A percentile compares a stretch with the other conserved stretches of the same genome.
Conservation (phyloP, 2,888 invertebrate genomes). For the Euspilapteryx auroguttella region DNA sequence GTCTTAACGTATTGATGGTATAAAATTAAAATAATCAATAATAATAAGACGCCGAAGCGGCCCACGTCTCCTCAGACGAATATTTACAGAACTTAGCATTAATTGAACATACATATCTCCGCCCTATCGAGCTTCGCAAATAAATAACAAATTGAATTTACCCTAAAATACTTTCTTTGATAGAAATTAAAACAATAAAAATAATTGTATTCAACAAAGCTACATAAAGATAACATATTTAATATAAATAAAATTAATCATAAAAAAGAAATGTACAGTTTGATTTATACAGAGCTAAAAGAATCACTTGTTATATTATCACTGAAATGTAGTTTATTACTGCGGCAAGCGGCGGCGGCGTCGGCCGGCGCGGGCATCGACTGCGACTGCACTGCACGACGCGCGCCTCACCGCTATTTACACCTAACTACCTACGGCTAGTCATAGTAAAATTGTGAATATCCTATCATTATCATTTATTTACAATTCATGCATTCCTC, state of each 20-base stretch:
- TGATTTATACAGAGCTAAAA: constrained; percentile 55
- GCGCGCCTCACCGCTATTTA: no score
- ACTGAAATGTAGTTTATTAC: constrained; percentile 32
- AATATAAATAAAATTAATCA: constrained; percentile 59
- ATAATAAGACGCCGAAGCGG: constrained; percentile 45
- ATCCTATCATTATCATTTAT: constrained; percentile 18
- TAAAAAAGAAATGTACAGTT: constrained; percentile 56
- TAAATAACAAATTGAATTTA: constrained; percentile 60
- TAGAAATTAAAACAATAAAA: constrained; percentile 45
- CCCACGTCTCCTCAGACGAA: constrained; percentile 21
- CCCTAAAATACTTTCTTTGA: constrained; percentile 57
- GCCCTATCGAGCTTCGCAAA: no score
- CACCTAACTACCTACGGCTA: no score
- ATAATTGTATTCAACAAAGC: constrained; percentile 62
- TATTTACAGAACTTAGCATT: constrained; percentile 54
- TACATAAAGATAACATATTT: constrained; percentile 60
- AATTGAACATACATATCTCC: no score
- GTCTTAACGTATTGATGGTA: constrained; percentile 60
- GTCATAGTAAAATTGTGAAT: constrained; percentile 8
- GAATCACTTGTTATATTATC: constrained; percentile 49
- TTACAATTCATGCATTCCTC: constrained; percentile 16
- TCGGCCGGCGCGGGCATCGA: no score
- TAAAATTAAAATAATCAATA: constrained; percentile 45
- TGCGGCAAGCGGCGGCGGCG: no score
- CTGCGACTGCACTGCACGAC: no score